Percentiles rank a stretch among this genome's conserved stretches.
phyloP scores from a whole-genome alignment of 2,113 vertebrate genomes.

The Microcebus griseorufus region DNA sequence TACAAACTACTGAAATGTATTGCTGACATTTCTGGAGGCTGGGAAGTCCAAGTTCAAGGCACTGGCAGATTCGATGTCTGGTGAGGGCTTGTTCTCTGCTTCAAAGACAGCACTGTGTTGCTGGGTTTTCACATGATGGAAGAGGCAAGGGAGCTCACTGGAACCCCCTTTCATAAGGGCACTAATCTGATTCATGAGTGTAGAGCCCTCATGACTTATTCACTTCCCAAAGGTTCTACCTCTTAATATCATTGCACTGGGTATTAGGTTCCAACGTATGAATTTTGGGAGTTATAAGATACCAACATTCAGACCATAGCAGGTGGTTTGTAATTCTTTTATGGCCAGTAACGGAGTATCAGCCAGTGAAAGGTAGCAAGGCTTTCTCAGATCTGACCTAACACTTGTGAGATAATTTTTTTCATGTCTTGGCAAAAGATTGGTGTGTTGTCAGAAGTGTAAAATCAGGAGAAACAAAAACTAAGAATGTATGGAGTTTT shows the following conservation, averaged over 20 bases:
- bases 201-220: background rate
- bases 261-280: background rate
- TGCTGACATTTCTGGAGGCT: background rate
- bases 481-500: background rate
- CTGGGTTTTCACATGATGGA: background rate
- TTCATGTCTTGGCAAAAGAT: background rate
- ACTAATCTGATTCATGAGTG: background rate
- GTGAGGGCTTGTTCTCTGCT: background rate
- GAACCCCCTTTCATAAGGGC: background rate
- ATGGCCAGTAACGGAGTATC: background rate
- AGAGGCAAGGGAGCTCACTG: background rate
- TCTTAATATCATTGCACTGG: background rate
- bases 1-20: background rate
- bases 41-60: background rate
- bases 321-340: background rate
- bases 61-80: background rate
- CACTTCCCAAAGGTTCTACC: background rate
- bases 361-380: background rate
- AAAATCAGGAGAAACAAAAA: background rate
- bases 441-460: background rate
- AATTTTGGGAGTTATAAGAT: background rate
- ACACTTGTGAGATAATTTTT: background rate
- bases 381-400: background rate
- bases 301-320: background rate
- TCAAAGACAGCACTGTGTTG: background rate